Base-by-base conservation (phyloP, 1,140 invertebrate species). In the Pissodes strobi region DNA sequence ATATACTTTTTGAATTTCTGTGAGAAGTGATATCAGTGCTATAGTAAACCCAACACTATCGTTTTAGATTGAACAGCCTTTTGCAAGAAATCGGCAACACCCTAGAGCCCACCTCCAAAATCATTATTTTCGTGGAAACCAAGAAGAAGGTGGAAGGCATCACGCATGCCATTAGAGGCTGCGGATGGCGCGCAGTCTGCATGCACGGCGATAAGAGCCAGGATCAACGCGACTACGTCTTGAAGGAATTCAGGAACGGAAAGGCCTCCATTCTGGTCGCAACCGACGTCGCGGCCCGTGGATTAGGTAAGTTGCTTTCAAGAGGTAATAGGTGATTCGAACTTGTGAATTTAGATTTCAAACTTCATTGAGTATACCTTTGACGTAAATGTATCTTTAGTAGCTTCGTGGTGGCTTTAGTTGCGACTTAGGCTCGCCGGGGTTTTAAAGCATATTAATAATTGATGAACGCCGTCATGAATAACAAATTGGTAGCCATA, bases 161-260 rank as follows among this genome's bases (percentile, higher is more conserved):
- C 8, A 92, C 93, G 8, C 86, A 90, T 70, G 87, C 87, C 75
- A 94, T 99, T 77, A 87, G 92, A 74, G 85, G 92, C 67, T 94
- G 92, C 79, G 95, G 95, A 0, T 93, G 92, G 92, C 86, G 91
- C 69, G 89, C 93, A 49, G 88, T 95, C 72, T 90, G 92, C 79
- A 98, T 98, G 86, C 96, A 98, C 78, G 96, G 96, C 61, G 96
- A 99, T 78, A 99, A 99, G 81, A 93, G 92, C 45, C 97, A 99
- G 78, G 90, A 91, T 77, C 95, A 98, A 79, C 84, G 97, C 79
- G 96, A 99, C 83, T 94, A 93, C 86, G 94, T 97, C 58, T 83
- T 98, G 46, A 88, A 88, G 81, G 95, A 98, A 80, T 99, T 99
- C 83, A 89, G 94, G 71, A 87, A 87, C 72, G 95, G 95, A 68